Evolutionary conservation across 2,113 vertebrate genomes (phyloP).

Genomic region (Nesospiza acunhae): DNA sequence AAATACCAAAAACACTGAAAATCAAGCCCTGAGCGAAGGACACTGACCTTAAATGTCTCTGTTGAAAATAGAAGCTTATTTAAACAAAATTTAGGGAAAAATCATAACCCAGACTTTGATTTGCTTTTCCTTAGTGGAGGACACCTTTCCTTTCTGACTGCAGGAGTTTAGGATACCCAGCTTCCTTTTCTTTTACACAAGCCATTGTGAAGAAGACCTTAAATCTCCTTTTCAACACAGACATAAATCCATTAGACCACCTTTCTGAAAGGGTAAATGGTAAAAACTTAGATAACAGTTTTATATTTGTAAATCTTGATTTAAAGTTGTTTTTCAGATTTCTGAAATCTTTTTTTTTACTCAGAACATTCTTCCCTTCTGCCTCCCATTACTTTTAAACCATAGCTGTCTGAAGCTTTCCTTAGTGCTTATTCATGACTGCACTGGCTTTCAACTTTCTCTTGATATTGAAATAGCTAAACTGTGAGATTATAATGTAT

Average conservation of each 20-base stretch:
- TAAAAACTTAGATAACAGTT: conserved; percentile 35
- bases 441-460: conserved; percentile 69
- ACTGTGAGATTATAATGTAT: conserved; percentile 72
- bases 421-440: conserved; percentile 71
- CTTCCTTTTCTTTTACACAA: neutral
- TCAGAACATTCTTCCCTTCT: conserved; percentile 36
- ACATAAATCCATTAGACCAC: neutral
- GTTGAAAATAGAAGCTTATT: neutral
- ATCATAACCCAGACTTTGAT: neutral
- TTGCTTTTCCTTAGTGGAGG: neutral
- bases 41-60: neutral
- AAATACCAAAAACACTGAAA: neutral
- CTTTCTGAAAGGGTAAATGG: neutral
- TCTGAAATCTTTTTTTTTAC: conserved; percentile 62
- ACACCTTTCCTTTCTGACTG: neutral
- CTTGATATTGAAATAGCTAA: conserved; percentile 76
- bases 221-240: neutral
- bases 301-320: conserved; percentile 35
- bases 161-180: neutral
- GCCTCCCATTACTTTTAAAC: conserved; percentile 71
- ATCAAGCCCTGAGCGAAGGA: neutral
- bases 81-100: neutral
- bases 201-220: neutral
- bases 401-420: conserved; percentile 58
- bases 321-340: conserved; percentile 62